Evolutionary conservation across 2,113 vertebrate species (phyloP), one percentile per base, ranked within the genome.

Genomic region (Pangasianodon gigas): DNA sequence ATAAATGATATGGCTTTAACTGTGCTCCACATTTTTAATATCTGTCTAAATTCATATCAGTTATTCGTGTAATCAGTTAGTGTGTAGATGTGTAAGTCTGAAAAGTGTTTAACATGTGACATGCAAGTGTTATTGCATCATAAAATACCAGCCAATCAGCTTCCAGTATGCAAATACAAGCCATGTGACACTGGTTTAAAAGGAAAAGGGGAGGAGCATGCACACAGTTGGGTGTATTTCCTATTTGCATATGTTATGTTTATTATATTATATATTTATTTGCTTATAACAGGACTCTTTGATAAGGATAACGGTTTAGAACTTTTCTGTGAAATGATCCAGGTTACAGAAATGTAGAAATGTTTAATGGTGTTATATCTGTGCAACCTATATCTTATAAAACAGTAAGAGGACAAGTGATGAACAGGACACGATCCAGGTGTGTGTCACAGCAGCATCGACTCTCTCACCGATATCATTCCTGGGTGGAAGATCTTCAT

Each of bases 401-500:
- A 41, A 7, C 14, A 75, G 32, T 41, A 71, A 13, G 13, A 16
- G n/a, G 2, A 37, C 67, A 37, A 13, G 11, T 32, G n/a, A 19
- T 9, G 37, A 44, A 77, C 37, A 77, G 74, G 7, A 46, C 37
- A 77, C 2, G 0, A 24, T 77, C 74, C 74, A 77, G 74, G 37
- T 32, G 29, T 84, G n/a, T 26, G 0, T 41, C 14, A 82, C 48
- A 58, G 81, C n/a, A 62, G 58, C 60, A 21, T 62, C 79, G 80
- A 9, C 9, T 54, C 19, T 74, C 92, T 96, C 86, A 98, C 97
- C 97, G 9, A 94, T 82, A 89, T 98, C 97, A 16, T 98, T 98
- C 85, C 97, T 95, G 3, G 97, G 96, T 5, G 97, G 97, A 90
- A 98, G 94, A 85, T 98, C 97, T 91, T 98, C 97, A 3, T 98